A percentile compares a stretch with the other conserved stretches of the same genome.
Evolutionary conservation across 92 coral and sea anemone genomes (phyloP).

Genomic region (Epizoanthus illoricatus): DNA sequence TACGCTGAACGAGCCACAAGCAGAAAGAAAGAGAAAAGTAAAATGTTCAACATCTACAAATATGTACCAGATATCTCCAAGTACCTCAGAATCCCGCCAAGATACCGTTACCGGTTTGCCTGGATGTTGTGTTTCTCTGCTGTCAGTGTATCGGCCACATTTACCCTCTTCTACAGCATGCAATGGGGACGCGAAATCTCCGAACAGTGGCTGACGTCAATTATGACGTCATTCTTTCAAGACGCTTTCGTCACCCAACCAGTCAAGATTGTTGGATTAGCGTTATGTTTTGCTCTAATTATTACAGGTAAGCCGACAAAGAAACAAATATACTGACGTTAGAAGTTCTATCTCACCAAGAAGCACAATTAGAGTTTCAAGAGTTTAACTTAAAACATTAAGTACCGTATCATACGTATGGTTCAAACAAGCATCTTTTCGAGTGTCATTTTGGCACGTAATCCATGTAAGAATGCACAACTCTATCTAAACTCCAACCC

Average conservation of each 20-base stretch:
- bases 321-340: too few relatives aligned
- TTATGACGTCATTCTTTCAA: constrained; percentile 83
- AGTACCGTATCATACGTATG: too few relatives aligned
- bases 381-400: too few relatives aligned
- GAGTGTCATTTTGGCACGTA: too few relatives aligned
- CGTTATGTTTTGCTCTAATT: too few relatives aligned
- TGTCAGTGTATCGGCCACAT: constrained; percentile 49
- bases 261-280: constrained; percentile 45
- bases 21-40: background rate
- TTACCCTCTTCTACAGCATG: constrained; percentile 75
- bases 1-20: background rate
- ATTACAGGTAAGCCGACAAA: too few relatives aligned
- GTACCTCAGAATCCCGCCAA: constrained; percentile 22
- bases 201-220: constrained; percentile 79
- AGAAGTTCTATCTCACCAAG: too few relatives aligned
- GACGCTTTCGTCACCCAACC: constrained; percentile 83
- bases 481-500: too few relatives aligned
- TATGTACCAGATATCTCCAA: constrained; percentile 8
- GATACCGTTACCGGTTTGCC: constrained; percentile 46
- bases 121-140: constrained; percentile 65
- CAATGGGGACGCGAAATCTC: constrained; percentile 85
- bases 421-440: too few relatives aligned
- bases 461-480: too few relatives aligned
- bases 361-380: too few relatives aligned
- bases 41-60: constrained; percentile 9